A percentile compares a stretch with the other conserved stretches of the same genome.
phyloP scores from a whole-genome alignment of 2,797 vertebrate genomes.

The Acrossocheilus fasciatus region DNA sequence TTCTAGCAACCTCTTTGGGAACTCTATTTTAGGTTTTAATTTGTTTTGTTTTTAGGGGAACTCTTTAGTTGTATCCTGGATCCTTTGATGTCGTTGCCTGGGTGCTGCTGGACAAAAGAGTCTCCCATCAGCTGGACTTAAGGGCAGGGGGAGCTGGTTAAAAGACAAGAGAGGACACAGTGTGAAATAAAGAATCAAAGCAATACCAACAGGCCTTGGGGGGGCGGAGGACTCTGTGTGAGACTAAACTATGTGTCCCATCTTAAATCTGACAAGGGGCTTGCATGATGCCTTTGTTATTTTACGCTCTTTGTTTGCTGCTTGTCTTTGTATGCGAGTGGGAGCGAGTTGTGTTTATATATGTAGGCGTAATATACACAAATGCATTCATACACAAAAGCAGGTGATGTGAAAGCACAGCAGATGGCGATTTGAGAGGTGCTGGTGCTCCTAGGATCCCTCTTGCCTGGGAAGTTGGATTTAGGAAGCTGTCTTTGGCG shows the following conservation, averaged over 20 bases:
- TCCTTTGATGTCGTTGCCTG: conserved; percentile 94
- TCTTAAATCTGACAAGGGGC: conserved; percentile 71
- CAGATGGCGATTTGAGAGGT: conserved; percentile 49
- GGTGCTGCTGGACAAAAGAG: conserved; percentile 86
- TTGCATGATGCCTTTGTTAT: conserved; percentile 69
- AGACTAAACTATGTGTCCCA: conserved; percentile 75
- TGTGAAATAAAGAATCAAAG: conserved; percentile 84
- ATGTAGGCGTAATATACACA: conserved; percentile 54
- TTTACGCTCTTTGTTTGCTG: conserved; percentile 49
- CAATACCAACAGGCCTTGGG: conserved; percentile 75
- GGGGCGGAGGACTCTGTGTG: conserved; percentile 79
- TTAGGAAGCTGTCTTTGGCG: conserved; percentile 72
- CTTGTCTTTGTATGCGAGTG: conserved; percentile 64
- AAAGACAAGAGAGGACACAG: conserved; percentile 47
- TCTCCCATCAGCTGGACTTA: conserved; percentile 79
- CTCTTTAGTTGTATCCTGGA: conserved; percentile 79
- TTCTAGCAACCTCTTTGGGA: conserved; percentile 81
- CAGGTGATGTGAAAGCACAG: conserved; percentile 60
- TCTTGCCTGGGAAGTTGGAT: conserved; percentile 72
- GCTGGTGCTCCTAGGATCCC: conserved; percentile 68
- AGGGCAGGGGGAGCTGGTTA: conserved; percentile 73
- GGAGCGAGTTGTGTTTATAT: conserved; percentile 53
- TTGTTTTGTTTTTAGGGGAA: conserved; percentile 73
- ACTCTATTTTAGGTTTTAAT: conserved; percentile 70
- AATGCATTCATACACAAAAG: conserved; percentile 53